phyloP scores from a whole-genome alignment of 2,888 invertebrate genomes.

The Embidobia sp. region DNA sequence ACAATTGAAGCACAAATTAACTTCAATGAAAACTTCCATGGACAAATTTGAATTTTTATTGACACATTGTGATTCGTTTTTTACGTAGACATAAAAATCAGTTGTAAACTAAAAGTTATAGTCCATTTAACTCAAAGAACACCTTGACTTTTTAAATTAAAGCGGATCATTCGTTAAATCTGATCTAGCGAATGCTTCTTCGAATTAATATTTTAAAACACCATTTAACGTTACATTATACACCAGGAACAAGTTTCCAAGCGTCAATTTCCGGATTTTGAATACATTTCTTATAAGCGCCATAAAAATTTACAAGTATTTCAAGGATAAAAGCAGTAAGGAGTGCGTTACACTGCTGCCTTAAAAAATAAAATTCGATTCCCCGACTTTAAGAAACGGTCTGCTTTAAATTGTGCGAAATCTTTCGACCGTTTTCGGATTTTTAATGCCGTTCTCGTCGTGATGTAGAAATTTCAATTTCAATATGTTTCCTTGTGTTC shows the following conservation, averaged over 20 bases:
- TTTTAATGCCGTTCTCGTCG: too few species aligned
- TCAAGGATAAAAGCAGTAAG: constrained; percentile 12
- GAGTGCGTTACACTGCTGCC: too few species aligned
- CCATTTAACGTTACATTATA: constrained; percentile 2
- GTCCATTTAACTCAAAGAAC: constrained; percentile 32
- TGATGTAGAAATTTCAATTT: too few species aligned
- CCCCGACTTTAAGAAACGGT: not conserved
- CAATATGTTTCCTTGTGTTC: too few species aligned
- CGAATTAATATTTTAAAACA: not conserved
- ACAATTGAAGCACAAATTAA: constrained; percentile 22
- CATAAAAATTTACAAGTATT: constrained; percentile 18
- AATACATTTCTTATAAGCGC: not conserved
- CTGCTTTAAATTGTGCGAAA: too few species aligned
- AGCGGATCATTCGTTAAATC: constrained; percentile 27
- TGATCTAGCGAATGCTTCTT: constrained; percentile 6
- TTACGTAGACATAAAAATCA: constrained; percentile 33
- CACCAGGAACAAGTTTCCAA: constrained; percentile 14
- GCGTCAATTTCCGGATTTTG: constrained; percentile 14
- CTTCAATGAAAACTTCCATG: constrained; percentile 29
- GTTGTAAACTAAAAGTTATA: constrained; percentile 20
- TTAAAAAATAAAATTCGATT: constrained; percentile 10
- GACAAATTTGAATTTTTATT: constrained; percentile 36
- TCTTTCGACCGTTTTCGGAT: too few species aligned
- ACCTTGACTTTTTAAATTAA: constrained; percentile 39
- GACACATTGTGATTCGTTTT: constrained; percentile 31